Evolutionary conservation across 2,797 vertebrate species (phyloP).

Genomic region (Platalea minor): DNA sequence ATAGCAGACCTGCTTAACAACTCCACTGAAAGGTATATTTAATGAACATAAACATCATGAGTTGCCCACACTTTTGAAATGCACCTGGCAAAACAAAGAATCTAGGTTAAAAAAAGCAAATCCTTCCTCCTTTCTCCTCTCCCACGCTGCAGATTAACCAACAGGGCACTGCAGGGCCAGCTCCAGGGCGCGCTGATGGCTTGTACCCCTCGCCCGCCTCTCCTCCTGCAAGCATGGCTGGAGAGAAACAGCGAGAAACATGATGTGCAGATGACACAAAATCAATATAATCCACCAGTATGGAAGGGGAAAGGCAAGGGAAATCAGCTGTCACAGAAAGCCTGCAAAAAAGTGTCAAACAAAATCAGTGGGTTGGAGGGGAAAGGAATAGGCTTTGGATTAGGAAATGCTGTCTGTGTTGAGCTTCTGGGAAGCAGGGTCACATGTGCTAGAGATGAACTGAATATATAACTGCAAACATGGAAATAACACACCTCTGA

Average conservation of each 20-base stretch:
- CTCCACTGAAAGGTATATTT: background rate
- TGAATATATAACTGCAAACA: background rate
- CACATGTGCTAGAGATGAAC: accelerated
- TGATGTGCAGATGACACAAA: background rate
- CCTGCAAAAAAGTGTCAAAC: too few species aligned
- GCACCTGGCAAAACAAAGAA: background rate
- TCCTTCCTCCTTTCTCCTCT: background rate
- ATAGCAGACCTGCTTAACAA: background rate
- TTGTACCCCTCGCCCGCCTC: accelerated
- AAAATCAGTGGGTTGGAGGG: background rate
- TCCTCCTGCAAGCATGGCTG: background rate
- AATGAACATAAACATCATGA: background rate
- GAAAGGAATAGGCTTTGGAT: background rate
- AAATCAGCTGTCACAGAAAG: background rate
- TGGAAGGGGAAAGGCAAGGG: background rate
- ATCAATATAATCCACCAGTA: background rate
- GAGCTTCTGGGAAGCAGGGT: background rate
- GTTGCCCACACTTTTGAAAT: background rate
- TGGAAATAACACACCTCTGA: background rate
- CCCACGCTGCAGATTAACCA: accelerated
- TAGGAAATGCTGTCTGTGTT: background rate
- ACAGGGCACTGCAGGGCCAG: background rate
- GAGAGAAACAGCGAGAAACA: background rate
- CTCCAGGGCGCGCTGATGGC: accelerated
- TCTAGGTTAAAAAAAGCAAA: background rate